A percentile compares a stretch with the other conserved stretches of the same genome.
These are phyloP conservation scores for Todiramphus chloris DNA, from an alignment of 2,113 vertebrate genomes.

Conservation along the genomic window DNA sequence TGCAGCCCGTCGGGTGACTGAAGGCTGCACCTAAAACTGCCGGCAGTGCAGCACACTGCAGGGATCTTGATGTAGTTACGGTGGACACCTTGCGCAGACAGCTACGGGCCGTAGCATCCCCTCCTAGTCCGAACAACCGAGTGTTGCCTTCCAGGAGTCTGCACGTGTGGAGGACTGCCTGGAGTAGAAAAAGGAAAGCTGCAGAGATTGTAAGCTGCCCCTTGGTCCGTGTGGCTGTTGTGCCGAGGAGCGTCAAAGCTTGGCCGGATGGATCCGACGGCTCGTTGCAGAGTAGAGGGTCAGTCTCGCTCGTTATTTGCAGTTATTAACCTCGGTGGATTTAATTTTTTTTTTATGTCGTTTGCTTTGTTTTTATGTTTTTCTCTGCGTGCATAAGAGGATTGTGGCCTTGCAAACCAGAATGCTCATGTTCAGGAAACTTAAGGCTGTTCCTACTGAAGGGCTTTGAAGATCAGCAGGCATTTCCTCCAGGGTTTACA, in stretches of 20 bases:
- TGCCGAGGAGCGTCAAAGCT: constrained; percentile 53
- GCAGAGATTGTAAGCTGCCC: constrained; percentile 45
- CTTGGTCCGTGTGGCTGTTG: constrained; percentile 32
- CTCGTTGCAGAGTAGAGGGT: constrained; percentile 51
- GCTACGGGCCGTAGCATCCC: constrained; percentile 25
- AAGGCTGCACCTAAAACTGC: constrained; percentile 43
- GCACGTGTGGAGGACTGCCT: constrained; percentile 43
- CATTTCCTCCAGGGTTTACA: constrained; percentile 45
- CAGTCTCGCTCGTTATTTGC: constrained; percentile 37
- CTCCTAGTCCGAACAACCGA: constrained; percentile 12
- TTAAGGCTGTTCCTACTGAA: constrained; percentile 22
- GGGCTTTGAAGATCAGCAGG: constrained; percentile 68
- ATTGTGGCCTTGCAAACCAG: constrained; percentile 5
- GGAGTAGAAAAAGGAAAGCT: constrained; percentile 48
- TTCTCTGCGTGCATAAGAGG: constrained; percentile 3
- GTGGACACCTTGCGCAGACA: constrained; percentile 16
- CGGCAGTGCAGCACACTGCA: not conserved
- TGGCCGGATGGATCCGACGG: constrained; percentile 56
- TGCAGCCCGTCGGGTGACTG: constrained; percentile 25
- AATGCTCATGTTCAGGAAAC: constrained; percentile 53
- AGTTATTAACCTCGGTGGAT: constrained; percentile 14
- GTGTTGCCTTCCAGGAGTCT: constrained; percentile 44
- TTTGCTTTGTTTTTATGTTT: not conserved
- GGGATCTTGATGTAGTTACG: not conserved
- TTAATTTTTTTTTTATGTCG: not conserved